Evolutionary conservation across 2,888 invertebrate species (phyloP).

Genomic region (Agapetus fuscipes): DNA sequence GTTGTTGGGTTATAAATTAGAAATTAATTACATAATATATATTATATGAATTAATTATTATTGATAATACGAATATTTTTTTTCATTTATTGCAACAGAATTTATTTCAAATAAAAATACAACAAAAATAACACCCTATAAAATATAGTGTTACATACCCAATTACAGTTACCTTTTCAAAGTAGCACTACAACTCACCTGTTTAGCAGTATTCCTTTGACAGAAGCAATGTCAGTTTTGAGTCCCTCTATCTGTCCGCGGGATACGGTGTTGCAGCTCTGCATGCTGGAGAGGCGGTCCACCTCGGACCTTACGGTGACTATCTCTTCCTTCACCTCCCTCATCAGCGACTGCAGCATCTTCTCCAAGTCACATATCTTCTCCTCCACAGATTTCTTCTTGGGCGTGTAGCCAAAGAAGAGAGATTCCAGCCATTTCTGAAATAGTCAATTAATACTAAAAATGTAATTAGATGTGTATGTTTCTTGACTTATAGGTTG

Average conservation of each 20-base stretch:
- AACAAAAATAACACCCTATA: too few species aligned
- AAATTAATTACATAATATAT: too few species aligned
- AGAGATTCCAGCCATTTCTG: conserved; percentile 56
- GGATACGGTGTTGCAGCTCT: conserved; percentile 33
- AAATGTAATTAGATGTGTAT: too few species aligned
- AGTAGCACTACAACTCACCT: too few species aligned
- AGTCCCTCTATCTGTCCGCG: conserved; percentile 54
- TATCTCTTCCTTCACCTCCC: conserved; percentile 54
- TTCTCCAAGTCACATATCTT: conserved; percentile 57
- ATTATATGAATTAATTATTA: too few species aligned
- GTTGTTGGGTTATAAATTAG: too few species aligned
- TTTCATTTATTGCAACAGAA: too few species aligned
- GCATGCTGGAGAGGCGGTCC: conserved; percentile 40
- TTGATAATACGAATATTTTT: too few species aligned
- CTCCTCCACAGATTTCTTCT: conserved; percentile 55
- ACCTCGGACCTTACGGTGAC: conserved; percentile 57
- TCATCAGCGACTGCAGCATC: conserved; percentile 49
- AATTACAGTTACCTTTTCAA: too few species aligned
- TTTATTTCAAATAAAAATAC: too few species aligned
- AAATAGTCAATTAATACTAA: conserved; percentile 16
- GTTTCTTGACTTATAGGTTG: too few species aligned
- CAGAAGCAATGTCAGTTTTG: conserved; percentile 59
- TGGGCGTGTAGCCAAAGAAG: conserved; percentile 56
- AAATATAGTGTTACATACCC: too few species aligned
- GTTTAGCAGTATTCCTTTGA: conserved; percentile 63